Evolutionary conservation across 2,797 vertebrate species (phyloP).

Genomic region (Tinamus major): DNA sequence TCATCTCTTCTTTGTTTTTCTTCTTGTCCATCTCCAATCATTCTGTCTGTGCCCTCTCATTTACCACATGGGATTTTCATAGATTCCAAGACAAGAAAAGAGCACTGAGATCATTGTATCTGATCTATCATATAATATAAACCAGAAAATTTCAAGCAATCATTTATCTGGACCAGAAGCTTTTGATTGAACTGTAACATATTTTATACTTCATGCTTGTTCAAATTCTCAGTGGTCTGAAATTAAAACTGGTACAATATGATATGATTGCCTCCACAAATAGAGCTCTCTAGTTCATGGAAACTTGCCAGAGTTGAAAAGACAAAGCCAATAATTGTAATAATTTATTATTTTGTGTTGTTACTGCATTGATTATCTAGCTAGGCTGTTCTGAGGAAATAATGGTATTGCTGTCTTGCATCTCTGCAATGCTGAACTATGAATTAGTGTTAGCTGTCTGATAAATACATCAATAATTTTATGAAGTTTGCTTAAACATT

Average conservation of each 20-base stretch:
- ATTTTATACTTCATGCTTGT: neutral
- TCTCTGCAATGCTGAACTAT: neutral
- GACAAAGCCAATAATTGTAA: neutral
- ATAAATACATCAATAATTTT: neutral
- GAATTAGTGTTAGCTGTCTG: neutral
- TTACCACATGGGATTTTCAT: neutral
- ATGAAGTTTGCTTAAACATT: neutral
- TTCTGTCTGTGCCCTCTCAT: neutral
- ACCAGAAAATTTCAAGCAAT: slow-evolving; percentile 13
- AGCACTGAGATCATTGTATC: neutral
- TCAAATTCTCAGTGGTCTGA: slow-evolving; percentile 14
- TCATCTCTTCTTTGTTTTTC: neutral
- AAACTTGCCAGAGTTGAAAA: neutral
- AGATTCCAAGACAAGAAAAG: neutral
- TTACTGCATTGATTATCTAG: neutral
- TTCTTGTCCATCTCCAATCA: neutral
- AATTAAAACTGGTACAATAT: neutral
- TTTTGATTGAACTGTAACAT: neutral
- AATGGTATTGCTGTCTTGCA: neutral
- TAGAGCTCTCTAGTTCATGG: neutral
- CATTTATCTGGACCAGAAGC: neutral
- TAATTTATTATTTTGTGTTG: neutral
- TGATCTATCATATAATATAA: neutral
- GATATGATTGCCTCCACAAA: neutral
- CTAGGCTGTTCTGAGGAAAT: neutral